phyloP scores from a whole-genome alignment of 1,140 invertebrate species.

The Theocolax elegans region DNA sequence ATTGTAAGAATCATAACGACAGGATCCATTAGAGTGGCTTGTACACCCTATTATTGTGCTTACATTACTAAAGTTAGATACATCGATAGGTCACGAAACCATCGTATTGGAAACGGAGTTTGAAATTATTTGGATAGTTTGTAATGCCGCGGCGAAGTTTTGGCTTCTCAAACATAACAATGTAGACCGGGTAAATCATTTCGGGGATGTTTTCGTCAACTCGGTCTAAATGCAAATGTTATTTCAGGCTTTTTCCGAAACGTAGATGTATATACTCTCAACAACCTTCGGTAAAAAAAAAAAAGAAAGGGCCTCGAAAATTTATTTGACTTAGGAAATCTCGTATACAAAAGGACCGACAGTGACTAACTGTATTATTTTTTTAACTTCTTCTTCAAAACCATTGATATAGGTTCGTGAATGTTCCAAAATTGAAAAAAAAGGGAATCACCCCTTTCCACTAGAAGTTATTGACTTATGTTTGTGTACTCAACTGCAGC shows the following conservation, averaged over 20 bases:
- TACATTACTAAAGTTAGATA: no score
- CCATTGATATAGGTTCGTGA: constrained; percentile 6
- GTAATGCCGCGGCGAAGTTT: no score
- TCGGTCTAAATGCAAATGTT: constrained; percentile 17
- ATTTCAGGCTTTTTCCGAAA: not conserved
- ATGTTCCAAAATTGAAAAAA: constrained; percentile 24
- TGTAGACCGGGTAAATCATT: not conserved
- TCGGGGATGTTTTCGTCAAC: not conserved
- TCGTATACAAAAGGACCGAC: not conserved
- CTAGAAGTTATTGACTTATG: constrained; percentile 40
- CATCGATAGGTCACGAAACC: no score
- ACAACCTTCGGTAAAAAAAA: not conserved
- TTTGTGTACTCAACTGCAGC: constrained; percentile 41
- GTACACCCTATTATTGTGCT: no score
- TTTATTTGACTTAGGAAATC: constrained; percentile 28
- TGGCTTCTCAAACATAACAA: not conserved
- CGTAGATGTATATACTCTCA: no score
- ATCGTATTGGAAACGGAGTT: no score
- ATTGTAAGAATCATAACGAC: no score
- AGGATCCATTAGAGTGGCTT: no score
- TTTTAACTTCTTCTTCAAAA: not conserved
- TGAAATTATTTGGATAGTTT: not conserved
- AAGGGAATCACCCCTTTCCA: constrained; percentile 20
- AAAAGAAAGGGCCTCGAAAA: not conserved
- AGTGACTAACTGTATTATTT: constrained; percentile 15